Conservation (phyloP, 2,797 vertebrate genomes). For the Kryptolebias ocellatus region DNA sequence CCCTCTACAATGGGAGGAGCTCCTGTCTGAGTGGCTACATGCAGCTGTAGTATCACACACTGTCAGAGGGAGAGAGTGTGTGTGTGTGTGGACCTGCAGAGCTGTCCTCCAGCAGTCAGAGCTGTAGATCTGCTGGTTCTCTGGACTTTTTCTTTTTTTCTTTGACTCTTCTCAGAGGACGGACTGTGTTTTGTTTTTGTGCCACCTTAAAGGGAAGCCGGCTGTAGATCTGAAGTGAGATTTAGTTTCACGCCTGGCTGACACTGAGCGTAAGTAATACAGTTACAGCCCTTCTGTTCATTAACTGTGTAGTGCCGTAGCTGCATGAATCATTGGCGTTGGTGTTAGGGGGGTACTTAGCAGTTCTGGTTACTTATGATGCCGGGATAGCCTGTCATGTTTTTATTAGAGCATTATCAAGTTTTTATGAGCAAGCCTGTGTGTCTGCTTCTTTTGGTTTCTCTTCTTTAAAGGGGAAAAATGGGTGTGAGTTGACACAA, state of each 20-base stretch:
- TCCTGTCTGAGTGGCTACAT: constrained; percentile 46
- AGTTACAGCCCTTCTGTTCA: constrained; percentile 57
- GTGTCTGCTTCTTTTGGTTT: constrained; percentile 57
- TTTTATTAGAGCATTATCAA: constrained; percentile 41
- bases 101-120: constrained; percentile 52
- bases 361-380: constrained; percentile 66
- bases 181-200: constrained; percentile 29
- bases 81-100: constrained; percentile 56
- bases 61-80: constrained; percentile 65
- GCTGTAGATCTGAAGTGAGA: constrained; percentile 35
- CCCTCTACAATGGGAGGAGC: constrained; percentile 67
- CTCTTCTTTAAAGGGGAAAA: constrained; percentile 47
- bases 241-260: constrained; percentile 48
- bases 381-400: constrained; percentile 41
- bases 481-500: constrained; percentile 73
- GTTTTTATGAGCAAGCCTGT: constrained; percentile 34
- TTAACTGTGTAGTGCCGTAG: constrained; percentile 60
- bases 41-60: constrained; percentile 69
- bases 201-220: constrained; percentile 33
- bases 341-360: constrained; percentile 12
- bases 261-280: constrained; percentile 63
- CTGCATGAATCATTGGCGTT: constrained; percentile 76
- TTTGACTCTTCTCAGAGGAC: constrained; percentile 35
- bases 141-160: constrained; percentile 50
- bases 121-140: constrained; percentile 44